phyloP scores from a whole-genome alignment of 2,888 invertebrate genomes.

The Choristoneura rosaceana region DNA sequence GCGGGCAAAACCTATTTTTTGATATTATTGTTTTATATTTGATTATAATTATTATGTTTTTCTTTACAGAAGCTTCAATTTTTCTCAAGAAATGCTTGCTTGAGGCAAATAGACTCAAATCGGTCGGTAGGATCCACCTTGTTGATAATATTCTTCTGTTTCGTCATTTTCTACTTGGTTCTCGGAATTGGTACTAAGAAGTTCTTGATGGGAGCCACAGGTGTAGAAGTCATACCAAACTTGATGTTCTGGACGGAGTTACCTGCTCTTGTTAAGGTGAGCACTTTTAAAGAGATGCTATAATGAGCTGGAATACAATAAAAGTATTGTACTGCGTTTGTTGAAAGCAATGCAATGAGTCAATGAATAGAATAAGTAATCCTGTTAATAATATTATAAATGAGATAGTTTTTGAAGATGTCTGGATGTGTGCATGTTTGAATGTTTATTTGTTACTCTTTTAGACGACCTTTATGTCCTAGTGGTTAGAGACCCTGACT shows the following conservation, averaged over 20 bases:
- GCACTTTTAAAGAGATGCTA: constrained; percentile 44
- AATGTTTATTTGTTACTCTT: too few relatives aligned
- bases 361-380: too few relatives aligned
- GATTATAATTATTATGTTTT: not conserved
- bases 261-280: constrained; percentile 89
- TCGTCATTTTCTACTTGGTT: constrained; percentile 86
- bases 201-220: constrained; percentile 89
- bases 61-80: constrained; percentile 78
- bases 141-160: constrained; percentile 86
- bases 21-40: not conserved
- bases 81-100: constrained; percentile 80
- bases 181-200: constrained; percentile 88
- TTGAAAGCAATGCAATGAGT: too few relatives aligned
- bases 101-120: constrained; percentile 65
- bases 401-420: too few relatives aligned
- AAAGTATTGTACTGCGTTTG: too few relatives aligned
- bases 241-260: constrained; percentile 90
- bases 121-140: constrained; percentile 88
- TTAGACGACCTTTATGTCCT: too few relatives aligned
- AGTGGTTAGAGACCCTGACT: too few relatives aligned
- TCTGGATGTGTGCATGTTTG: too few relatives aligned
- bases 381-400: too few relatives aligned
- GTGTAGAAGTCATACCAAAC: constrained; percentile 90
- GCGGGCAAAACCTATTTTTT: too few relatives aligned
- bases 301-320: not conserved